Evolutionary conservation across 2,797 vertebrate genomes (phyloP).

Genomic region (Acanthopagrus latus): DNA sequence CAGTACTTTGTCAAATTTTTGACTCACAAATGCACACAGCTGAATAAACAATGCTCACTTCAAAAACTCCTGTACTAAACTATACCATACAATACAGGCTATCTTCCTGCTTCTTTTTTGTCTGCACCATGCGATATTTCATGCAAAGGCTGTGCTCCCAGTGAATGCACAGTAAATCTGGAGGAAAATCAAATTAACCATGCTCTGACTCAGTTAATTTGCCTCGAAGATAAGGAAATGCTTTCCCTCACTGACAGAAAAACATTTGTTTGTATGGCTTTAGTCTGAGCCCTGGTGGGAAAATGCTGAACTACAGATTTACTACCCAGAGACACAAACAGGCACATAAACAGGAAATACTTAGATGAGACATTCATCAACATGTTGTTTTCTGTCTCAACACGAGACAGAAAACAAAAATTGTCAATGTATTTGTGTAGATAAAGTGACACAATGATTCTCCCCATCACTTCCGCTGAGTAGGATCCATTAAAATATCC

Average conservation of each 20-base stretch:
- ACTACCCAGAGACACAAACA: not conserved
- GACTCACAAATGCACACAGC: constrained; percentile 1
- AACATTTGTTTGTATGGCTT: constrained; percentile 37
- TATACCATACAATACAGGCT: not conserved
- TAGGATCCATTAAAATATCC: not conserved
- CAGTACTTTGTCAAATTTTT: not conserved
- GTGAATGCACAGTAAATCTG: constrained; percentile 3
- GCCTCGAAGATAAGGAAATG: not conserved
- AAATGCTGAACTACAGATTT: constrained; percentile 54
- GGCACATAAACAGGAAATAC: not conserved
- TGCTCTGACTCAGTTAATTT: constrained; percentile 4
- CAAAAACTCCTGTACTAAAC: not conserved
- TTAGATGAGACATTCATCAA: not conserved
- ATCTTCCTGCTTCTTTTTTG: constrained; percentile 1
- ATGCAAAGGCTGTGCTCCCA: not conserved
- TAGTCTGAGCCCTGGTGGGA: constrained; percentile 71
- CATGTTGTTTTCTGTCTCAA: not conserved
- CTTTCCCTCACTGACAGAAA: not conserved
- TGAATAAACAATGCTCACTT: not conserved
- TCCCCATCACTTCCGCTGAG: not conserved
- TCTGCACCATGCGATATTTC: not conserved
- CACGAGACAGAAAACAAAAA: not conserved
- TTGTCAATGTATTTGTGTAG: not conserved
- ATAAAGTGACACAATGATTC: not conserved
- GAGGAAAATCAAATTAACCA: constrained; percentile 13